These are phyloP conservation scores for Tonatia bakeri DNA, from an alignment of 2,113 vertebrate genomes.

Conservation along the genomic window DNA sequence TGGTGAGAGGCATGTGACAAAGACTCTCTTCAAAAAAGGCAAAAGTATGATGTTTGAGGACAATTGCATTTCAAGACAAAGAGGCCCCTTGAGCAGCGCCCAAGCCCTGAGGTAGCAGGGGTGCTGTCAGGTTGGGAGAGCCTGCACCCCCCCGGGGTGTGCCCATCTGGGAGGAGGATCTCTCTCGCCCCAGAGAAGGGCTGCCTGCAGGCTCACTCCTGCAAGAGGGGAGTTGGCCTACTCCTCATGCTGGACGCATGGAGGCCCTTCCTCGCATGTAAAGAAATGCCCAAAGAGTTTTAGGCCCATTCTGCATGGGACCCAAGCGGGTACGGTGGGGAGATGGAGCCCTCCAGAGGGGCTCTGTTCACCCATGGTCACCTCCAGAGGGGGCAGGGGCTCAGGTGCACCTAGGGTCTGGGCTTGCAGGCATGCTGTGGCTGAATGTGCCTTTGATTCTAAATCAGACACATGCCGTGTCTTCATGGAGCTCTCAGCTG, in stretches of 20 bases:
- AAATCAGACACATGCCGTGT: background rate
- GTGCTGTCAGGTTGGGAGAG: background rate
- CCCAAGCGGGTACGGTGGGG: background rate
- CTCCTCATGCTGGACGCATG: too few relatives aligned
- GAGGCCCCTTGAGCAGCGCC: background rate
- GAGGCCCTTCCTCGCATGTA: background rate
- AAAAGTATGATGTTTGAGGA: background rate
- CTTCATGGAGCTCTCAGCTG: background rate
- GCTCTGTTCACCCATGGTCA: too few relatives aligned
- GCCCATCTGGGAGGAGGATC: too few relatives aligned
- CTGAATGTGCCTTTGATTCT: background rate
- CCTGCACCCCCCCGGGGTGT: background rate
- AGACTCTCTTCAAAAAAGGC: background rate
- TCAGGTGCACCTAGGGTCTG: background rate
- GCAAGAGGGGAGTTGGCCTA: accelerated
- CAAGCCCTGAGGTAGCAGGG: background rate
- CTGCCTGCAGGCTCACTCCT: background rate
- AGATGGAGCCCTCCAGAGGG: background rate
- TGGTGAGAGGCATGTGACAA: background rate
- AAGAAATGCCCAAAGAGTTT: background rate
- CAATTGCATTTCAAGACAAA: background rate
- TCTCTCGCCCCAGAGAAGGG: background rate
- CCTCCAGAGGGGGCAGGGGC: background rate
- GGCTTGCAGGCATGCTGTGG: background rate
- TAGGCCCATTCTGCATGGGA: background rate